Base-by-base conservation (phyloP, 2,797 vertebrate species). In the Muscicapa comitata region DNA sequence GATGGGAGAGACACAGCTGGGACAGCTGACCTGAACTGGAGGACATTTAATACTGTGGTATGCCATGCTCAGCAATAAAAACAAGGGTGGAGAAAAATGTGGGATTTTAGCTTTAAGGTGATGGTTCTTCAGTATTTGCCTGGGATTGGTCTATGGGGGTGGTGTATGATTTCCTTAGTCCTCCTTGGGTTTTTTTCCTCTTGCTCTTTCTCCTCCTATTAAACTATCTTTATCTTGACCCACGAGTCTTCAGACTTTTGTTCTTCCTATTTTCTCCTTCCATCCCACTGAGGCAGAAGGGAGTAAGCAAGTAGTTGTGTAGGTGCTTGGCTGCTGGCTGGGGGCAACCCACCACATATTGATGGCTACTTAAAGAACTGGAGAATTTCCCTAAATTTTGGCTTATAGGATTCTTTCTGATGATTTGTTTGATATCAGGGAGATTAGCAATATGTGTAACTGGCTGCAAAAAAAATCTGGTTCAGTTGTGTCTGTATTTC, bases 101-200 rank as follows among this genome's bases (percentile, higher is more conserved):
- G 9, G 23, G 12, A 10, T 9, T 55, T 80, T 35, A 82, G 31
- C 80, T 45, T 74, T 53, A 40, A 70, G 12, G 19, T 53, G 61
- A 17, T n/a, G 9, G 25, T 33, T 85, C 25, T 67, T 71, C 2
- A 17, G 47, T 35, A 38, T n/a, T 70, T n/a, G 11, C 43, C 37
- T 57, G 37, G 45, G 59, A 0, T 13, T 89, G 25, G 13, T 58
- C 61, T 48, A 4, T 20, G 23, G 50, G 29, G 29, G 21, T 19
- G 25, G 21, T 13, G 25, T 66, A 23, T 53, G 16, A 47, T 82
- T 82, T 81, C 66, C 16, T 92, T 28, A 45, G 21, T 18, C 17
- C 4, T 38, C 25, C 14, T 48, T 29, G 24, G 0, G 0, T 0
- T 31, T 24, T 48, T 48, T 28, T 5, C 0, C 11, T 72, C 3